phyloP scores from a whole-genome alignment of 1,140 invertebrate species.

The Tetramorium alpestre region DNA sequence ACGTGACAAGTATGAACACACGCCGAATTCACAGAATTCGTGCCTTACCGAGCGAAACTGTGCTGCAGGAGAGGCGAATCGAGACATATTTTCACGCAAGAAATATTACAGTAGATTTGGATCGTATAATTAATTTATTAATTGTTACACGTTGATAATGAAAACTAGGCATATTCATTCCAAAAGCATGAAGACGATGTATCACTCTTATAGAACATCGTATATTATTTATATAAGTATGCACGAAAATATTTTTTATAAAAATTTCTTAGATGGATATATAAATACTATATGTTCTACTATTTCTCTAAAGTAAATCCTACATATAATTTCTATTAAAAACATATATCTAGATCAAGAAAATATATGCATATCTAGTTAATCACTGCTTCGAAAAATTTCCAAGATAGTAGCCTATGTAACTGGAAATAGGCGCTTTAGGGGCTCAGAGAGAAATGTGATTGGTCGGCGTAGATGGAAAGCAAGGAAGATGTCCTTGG shows the following conservation, averaged over 20 bases:
- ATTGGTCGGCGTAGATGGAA: constrained; percentile 61
- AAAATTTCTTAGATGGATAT: not conserved
- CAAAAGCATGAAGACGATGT: not conserved
- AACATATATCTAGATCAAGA: not conserved
- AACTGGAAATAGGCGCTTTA: constrained; percentile 32
- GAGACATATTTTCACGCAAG: not conserved
- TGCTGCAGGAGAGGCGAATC: not conserved
- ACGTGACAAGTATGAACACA: constrained; percentile 68
- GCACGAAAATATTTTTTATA: not conserved
- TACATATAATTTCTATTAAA: not conserved
- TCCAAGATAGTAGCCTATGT: not conserved
- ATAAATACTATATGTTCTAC: no score
- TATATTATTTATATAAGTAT: not conserved
- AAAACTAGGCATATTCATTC: not conserved
- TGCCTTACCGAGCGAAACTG: not conserved
- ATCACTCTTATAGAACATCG: not conserved
- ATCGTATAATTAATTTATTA: constrained; percentile 15
- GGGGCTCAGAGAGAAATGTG: constrained; percentile 17
- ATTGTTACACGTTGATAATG: not conserved
- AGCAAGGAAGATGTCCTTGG: constrained; percentile 64
- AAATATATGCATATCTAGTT: not conserved
- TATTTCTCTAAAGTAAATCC: not conserved
- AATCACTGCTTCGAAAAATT: not conserved
- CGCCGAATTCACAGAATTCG: not conserved
- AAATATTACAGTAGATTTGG: not conserved